A percentile compares a stretch with the other conserved stretches of the same genome.
Evolutionary conservation across 64 coral and sea anemone species (phyloP).

Genomic region (Actinia tenebrosa): DNA sequence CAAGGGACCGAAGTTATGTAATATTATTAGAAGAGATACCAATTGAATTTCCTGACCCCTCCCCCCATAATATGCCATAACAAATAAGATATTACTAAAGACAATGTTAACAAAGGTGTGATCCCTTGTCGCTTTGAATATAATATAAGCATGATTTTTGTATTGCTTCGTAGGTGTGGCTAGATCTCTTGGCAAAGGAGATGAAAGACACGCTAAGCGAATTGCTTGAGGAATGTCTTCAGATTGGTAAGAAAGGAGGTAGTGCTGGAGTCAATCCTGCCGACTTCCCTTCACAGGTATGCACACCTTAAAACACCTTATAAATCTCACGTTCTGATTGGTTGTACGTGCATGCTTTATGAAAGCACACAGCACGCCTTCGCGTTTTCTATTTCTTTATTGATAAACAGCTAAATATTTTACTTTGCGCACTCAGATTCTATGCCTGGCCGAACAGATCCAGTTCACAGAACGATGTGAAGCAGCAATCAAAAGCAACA

Average conservation of each 20-base stretch:
- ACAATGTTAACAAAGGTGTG: no score
- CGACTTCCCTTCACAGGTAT: constrained; percentile 93
- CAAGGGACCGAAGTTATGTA: no score
- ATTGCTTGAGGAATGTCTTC: constrained; percentile 81
- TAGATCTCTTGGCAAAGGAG: constrained; percentile 81
- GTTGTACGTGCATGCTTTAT: no score
- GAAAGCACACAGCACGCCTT: no score
- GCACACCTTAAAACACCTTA: neutral
- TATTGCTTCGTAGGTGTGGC: constrained; percentile 68
- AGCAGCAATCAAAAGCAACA: constrained; percentile 85
- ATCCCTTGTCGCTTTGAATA: neutral
- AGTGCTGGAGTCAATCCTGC: constrained; percentile 82
- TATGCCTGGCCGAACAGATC: constrained; percentile 94
- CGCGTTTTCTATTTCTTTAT: neutral
- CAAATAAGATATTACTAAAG: no score
- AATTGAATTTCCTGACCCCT: neutral
- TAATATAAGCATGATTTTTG: neutral
- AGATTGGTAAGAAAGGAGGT: constrained; percentile 70
- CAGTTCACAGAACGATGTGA: constrained; percentile 97
- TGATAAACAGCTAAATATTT: neutral
- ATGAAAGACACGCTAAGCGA: constrained; percentile 97
- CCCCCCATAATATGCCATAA: neutral
- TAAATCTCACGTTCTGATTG: neutral
- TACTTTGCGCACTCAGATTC: constrained; percentile 39
- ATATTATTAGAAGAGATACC: no score